Base-by-base conservation (phyloP, 2,797 vertebrate genomes). In the Chloroceryle inda region DNA sequence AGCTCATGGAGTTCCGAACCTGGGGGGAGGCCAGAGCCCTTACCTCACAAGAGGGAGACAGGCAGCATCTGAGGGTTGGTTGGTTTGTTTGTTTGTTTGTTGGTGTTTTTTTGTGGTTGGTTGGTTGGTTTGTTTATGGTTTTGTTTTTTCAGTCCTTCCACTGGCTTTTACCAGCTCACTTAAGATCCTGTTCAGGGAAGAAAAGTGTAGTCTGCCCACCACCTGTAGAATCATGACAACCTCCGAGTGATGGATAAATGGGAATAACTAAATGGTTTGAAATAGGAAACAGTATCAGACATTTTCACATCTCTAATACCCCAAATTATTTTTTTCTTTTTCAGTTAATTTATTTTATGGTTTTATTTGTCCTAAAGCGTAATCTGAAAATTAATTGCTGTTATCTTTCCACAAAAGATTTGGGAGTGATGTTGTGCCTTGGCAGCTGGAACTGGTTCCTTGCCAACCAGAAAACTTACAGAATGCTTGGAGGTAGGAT, bases 401-500 rank as follows among this genome's bases (percentile, higher is more conserved):
- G 3, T 64, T 94, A 13, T 49, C 8, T 96, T 87, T 87, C 49
- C 4, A 1, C 96, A 74, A 69, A 96, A 99, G 98, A 56, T 98
- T 98, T 94, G 98, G 98, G 85, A 98, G 97, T 89, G 96, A 97
- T 3, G 14, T 98, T 66, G 95, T 96, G 58, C 95, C 97, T 69
- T 99, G 98, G 98, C 98, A 97, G 79, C 96, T 98, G 6, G 95
- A 96, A 89, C 96, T 98, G 94, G 95, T 97, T 88, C 94, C 98
- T 22, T 82, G 97, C 45, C 98, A 94, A 52, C 96, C 94, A 11
- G 96, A 98, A 87, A 98, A 97, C 73, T 96, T 99, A 85, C 97
- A 98, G 56, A 98, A 96, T 12, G 98, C 97, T 89, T 99, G 98
- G 98, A 97, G 96, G 98, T 98, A 98, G 94, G 98, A 74, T 74